These are phyloP conservation scores for Pseudocheirus occidentalis DNA, from an alignment of 2,797 vertebrate genomes.

Conservation along the genomic window DNA sequence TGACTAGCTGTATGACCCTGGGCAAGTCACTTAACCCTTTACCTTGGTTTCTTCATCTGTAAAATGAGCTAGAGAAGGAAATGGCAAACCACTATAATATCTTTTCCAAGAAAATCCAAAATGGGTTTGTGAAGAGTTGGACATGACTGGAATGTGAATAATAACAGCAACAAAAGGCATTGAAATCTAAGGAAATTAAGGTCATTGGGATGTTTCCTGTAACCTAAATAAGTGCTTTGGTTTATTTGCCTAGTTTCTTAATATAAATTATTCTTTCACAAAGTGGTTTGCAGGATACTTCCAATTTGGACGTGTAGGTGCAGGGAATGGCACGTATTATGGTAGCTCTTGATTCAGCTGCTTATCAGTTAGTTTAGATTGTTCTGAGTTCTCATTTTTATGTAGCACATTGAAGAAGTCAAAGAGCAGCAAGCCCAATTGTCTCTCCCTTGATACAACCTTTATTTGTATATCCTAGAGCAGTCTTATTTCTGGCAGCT, in stretches of 20 bases:
- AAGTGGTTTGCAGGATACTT: slow-evolving; percentile 16
- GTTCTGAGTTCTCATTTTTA: background rate
- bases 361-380: background rate
- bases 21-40: background rate
- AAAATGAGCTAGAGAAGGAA: background rate
- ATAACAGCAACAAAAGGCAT: background rate
- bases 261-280: background rate
- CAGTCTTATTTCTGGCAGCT: background rate
- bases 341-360: background rate
- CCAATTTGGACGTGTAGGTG: background rate
- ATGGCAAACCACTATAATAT: background rate
- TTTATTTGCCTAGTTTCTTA: background rate
- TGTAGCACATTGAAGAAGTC: background rate
- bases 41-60: background rate
- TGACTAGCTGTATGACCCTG: background rate
- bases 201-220: background rate
- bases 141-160: background rate
- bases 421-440: background rate
- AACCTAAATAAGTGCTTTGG: background rate
- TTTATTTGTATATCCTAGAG: background rate
- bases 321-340: background rate
- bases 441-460: background rate
- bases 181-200: background rate
- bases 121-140: background rate
- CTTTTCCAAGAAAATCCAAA: background rate